Evolutionary conservation across 2,113 vertebrate species (phyloP).

Genomic region (Cebidichthys violaceus): DNA sequence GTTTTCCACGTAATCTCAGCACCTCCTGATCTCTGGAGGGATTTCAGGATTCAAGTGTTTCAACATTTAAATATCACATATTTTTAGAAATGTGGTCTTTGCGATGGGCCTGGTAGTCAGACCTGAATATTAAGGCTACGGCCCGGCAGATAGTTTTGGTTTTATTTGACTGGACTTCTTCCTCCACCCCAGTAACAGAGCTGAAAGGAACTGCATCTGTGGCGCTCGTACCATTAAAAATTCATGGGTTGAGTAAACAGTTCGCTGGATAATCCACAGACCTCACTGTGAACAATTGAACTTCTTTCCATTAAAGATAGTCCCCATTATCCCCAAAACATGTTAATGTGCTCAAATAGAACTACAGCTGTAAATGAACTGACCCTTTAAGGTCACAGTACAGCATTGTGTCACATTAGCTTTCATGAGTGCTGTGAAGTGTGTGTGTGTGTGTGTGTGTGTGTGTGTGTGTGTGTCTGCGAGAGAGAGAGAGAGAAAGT

Average conservation of each 20-base stretch:
- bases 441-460: constrained; percentile 7
- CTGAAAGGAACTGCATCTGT: background rate
- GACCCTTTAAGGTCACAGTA: constrained; percentile 9
- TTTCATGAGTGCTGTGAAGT: constrained; percentile 4
- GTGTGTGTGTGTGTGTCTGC: background rate
- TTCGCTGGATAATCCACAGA: background rate
- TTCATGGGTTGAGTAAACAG: background rate
- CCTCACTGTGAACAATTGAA: background rate
- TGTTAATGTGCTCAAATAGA: background rate
- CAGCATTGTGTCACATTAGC: constrained; percentile 40
- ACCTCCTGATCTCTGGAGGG: background rate
- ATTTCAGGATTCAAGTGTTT: background rate
- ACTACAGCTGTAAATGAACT: background rate
- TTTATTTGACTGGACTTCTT: background rate
- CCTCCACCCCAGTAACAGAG: background rate
- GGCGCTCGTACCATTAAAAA: background rate
- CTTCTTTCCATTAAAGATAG: background rate
- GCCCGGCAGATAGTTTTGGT: background rate
- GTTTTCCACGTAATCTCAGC: background rate
- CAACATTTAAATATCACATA: background rate
- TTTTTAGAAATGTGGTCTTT: background rate
- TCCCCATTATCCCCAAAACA: too few species aligned
- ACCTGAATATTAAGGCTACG: background rate
- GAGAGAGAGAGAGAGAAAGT: constrained; percentile 23
- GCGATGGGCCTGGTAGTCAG: background rate